Evolutionary conservation across 2,797 vertebrate species (phyloP).

Genomic region (Psittacula echo): DNA sequence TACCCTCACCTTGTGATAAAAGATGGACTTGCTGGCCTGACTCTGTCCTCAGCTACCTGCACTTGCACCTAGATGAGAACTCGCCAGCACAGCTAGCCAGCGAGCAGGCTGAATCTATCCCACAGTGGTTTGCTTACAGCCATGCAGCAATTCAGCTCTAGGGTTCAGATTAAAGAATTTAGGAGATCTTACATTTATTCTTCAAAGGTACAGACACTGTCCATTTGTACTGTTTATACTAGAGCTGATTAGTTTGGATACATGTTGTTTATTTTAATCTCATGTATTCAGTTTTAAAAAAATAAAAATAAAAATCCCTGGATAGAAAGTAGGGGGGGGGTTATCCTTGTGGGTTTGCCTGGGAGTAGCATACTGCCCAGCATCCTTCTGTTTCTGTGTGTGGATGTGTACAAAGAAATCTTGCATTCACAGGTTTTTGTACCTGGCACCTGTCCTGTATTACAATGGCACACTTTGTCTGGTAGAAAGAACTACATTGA

Average conservation of each 20-base stretch:
- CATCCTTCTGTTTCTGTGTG: background rate
- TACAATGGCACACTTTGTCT: background rate
- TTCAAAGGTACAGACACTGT: background rate
- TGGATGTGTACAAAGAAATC: background rate
- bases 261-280: background rate
- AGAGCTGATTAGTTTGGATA: background rate
- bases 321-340: background rate
- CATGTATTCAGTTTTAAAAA: background rate
- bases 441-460: background rate
- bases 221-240: background rate
- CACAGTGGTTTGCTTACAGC: background rate
- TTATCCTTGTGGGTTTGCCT: background rate
- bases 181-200: background rate
- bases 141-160: background rate
- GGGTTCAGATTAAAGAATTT: background rate
- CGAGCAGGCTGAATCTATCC: background rate
- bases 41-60: background rate
- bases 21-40: background rate
- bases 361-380: background rate
- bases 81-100: background rate
- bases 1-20: background rate
- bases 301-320: background rate
- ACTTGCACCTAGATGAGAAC: background rate
- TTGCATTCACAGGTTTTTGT: background rate
- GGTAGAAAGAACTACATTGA: background rate